Evolutionary conservation across 2,888 invertebrate genomes (phyloP).

Genomic region (Himalopsyche japonica): DNA sequence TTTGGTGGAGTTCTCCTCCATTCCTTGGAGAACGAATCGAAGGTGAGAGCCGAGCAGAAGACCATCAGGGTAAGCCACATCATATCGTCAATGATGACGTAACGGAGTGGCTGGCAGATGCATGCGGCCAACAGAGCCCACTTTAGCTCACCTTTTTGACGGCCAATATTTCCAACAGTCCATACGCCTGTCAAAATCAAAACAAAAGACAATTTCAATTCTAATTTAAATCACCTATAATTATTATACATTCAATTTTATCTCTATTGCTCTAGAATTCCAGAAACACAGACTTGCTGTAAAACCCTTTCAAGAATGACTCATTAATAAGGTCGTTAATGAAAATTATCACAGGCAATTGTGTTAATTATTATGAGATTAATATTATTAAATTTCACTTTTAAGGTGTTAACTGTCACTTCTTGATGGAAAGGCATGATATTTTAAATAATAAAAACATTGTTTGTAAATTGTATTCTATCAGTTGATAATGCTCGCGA

Average conservation of each 20-base stretch:
- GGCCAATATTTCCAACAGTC: slow-evolving; percentile 88
- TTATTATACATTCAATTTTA: not conserved
- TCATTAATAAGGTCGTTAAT: too few species aligned
- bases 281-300: not conserved
- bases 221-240: not conserved
- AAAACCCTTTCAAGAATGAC: too few species aligned
- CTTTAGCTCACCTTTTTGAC: slow-evolving; percentile 74
- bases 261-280: not conserved
- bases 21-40: slow-evolving; percentile 75
- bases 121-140: slow-evolving; percentile 72
- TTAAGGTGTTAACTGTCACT: too few species aligned
- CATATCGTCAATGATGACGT: slow-evolving; percentile 74
- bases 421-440: too few species aligned
- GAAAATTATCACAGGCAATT: too few species aligned
- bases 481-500: too few species aligned
- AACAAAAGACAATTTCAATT: not conserved
- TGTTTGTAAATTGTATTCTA: too few species aligned
- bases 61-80: slow-evolving; percentile 71
- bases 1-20: slow-evolving; percentile 73
- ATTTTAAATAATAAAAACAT: too few species aligned
- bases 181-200: slow-evolving; percentile 74
- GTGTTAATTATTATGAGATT: too few species aligned
- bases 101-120: slow-evolving; percentile 67
- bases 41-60: slow-evolving; percentile 67
- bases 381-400: too few species aligned